Evolutionary conservation across 1,140 invertebrate species (phyloP), one percentile per base, ranked within the genome.

Genomic region (Acromyrmex heyeri): DNA sequence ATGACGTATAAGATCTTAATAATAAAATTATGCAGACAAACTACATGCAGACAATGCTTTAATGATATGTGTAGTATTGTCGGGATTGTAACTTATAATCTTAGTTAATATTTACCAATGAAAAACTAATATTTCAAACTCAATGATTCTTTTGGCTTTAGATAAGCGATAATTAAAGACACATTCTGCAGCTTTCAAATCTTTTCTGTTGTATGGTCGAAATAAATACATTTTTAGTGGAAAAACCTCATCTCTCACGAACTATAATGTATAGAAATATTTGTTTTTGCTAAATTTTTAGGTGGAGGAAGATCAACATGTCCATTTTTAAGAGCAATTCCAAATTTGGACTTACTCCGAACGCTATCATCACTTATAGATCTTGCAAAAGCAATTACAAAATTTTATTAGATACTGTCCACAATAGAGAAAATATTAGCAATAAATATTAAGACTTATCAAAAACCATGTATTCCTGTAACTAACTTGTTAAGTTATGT

Each of bases 21-120:
- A 65, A 64, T 44, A n/a, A 53, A 69, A 44, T 69, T 69, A 14
- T 69, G 65, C 5, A 69, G 3, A 18, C 21, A 69, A 10, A 69
- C n/a, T 21, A n/a, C n/a, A n/a, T n/a, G n/a, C n/a, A n/a, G n/a
- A n/a, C n/a, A 69, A 1, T 6, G n/a, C 65, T 12, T 69, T 69
- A 5, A 69, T n/a, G 6, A 69, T 34, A 24, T 69, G 7, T 7
- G 4, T 12, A n/a, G 8, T 3, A 30, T 62, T 62, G 24, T 61
- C 21, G 12, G 59, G 12, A 10, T 21, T 14, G 59, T 24, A 61
- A 27, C 21, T 3, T 14, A 61, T 27, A 10, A 4, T 27, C 24
- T n/a, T 61, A 3, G 24, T 27, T 27, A 27, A 27, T 27, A 61
- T 61, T 61, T 61, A 21, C 21, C 21, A 61, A 27, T 21, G 59